Evolutionary conservation across 2,113 vertebrate genomes (phyloP), one percentile per base, ranked within the genome.

Genomic region (Corythornis madagascariensis): DNA sequence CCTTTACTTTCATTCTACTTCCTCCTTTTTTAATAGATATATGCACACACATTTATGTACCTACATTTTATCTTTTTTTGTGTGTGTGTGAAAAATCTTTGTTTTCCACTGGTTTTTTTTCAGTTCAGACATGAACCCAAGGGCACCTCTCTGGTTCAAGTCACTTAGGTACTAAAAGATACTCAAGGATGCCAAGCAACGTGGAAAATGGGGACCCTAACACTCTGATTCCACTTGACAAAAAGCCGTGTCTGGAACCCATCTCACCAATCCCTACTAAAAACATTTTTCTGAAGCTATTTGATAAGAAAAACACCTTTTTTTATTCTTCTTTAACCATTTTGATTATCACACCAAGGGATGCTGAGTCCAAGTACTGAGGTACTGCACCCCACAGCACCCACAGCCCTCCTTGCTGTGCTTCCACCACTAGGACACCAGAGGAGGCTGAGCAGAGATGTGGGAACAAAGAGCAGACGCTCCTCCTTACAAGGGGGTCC

Each of bases 41-140:
- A 43, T 4, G 38, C 10, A 17, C 2, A 11, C 3, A 7, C 7
- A 6, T 0, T 0, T 2, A 13, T 4, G 19, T 25, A 16, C 6
- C 28, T 1, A 4, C 7, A 31, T 38, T 25, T 8, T 31, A 19
- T 1, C 26, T 17, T 45, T 8, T 45, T 45, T 18, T 13, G 12
- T 50, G 40, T 89, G 80, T 52, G 38, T 17, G 21, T 52, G 43
- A 70, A 87, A 89, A 84, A 25, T 20, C 28, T 48, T 52, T 66
- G 10, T 28, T 76, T 81, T 66, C 25, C 43, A 48, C 6, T 38
- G 35, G 42, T 47, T 31, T 31, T 85, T 80, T 82, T 83, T 69
- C 35, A 73, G 53, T 53, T 61, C 55, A 77, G 64, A n/a, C 2
- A 10, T 1, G 1, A 86, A 21, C 24, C 65, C 24, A 42, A 59